A percentile compares a stretch with the other conserved stretches of the same genome.
phyloP scores from a whole-genome alignment of 1,140 invertebrate genomes.

The Atta colombica region DNA sequence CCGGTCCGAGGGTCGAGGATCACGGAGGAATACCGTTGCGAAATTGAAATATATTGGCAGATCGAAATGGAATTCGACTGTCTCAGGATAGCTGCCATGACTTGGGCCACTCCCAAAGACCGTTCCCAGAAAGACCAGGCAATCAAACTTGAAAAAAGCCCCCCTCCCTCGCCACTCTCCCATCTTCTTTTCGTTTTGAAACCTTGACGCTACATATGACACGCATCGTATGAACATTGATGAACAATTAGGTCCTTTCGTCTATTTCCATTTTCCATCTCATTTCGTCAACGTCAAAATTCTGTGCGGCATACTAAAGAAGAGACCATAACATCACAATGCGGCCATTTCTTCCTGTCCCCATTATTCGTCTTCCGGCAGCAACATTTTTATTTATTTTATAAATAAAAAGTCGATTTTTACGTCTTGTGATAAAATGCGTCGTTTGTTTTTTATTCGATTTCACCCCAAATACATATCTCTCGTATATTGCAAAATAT shows the following conservation, averaged over 20 bases:
- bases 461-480: background rate
- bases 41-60: slow-evolving; percentile 27
- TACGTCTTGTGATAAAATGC: slow-evolving; percentile 83
- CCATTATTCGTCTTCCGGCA: slow-evolving; percentile 67
- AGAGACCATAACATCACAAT: slow-evolving; percentile 69
- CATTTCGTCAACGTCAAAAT: slow-evolving; percentile 48
- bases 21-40: background rate
- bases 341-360: slow-evolving; percentile 68
- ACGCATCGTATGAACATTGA: slow-evolving; percentile 59
- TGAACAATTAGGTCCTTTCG: slow-evolving; percentile 14
- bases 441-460: background rate
- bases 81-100: slow-evolving; percentile 62
- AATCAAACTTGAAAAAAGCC: slow-evolving; percentile 63
- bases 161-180: slow-evolving; percentile 14
- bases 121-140: slow-evolving; percentile 66
- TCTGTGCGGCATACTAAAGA: slow-evolving; percentile 80
- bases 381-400: slow-evolving; percentile 85
- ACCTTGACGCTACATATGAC: slow-evolving; percentile 57
- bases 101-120: slow-evolving; percentile 63
- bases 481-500: background rate
- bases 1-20: slow-evolving; percentile 3
- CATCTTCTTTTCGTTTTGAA: slow-evolving; percentile 1
- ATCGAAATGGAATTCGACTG: slow-evolving; percentile 27
- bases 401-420: slow-evolving; percentile 84
- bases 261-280: slow-evolving; percentile 11